phyloP scores from a whole-genome alignment of 2,888 invertebrate species.

The Amiota minor region DNA sequence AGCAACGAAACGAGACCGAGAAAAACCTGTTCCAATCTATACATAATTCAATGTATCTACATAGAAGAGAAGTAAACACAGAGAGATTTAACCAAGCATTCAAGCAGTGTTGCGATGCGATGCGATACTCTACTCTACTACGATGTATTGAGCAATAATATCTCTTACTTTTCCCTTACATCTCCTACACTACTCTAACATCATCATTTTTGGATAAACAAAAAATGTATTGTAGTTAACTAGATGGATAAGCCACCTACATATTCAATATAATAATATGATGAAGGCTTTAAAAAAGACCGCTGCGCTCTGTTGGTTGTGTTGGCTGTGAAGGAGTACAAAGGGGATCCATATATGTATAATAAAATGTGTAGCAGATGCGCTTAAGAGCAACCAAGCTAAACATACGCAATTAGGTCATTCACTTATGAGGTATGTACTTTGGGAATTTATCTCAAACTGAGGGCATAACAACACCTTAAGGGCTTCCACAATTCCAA shows the following conservation, averaged over 20 bases:
- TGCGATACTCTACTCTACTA: neutral
- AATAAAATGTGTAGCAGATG: slow-evolving; percentile 11
- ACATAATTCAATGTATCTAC: neutral
- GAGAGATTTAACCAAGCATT: neutral
- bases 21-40: slow-evolving; percentile 30
- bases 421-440: neutral
- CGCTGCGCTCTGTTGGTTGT: neutral
- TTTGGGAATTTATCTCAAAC: no score
- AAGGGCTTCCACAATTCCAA: no score
- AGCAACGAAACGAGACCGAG: slow-evolving; percentile 5
- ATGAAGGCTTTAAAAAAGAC: neutral
- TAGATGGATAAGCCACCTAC: slow-evolving; percentile 30
- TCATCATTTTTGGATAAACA: slow-evolving; percentile 4
- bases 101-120: neutral
- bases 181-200: no score
- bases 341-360: neutral
- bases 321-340: neutral
- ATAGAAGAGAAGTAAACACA: neutral
- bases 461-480: no score
- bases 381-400: neutral
- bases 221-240: slow-evolving; percentile 10
- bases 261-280: neutral
- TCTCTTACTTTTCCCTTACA: neutral
- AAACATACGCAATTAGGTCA: slow-evolving; percentile 23
- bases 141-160: slow-evolving; percentile 7